Base-by-base conservation (phyloP, 2,113 vertebrate species). In the Danionella cerebrum region DNA sequence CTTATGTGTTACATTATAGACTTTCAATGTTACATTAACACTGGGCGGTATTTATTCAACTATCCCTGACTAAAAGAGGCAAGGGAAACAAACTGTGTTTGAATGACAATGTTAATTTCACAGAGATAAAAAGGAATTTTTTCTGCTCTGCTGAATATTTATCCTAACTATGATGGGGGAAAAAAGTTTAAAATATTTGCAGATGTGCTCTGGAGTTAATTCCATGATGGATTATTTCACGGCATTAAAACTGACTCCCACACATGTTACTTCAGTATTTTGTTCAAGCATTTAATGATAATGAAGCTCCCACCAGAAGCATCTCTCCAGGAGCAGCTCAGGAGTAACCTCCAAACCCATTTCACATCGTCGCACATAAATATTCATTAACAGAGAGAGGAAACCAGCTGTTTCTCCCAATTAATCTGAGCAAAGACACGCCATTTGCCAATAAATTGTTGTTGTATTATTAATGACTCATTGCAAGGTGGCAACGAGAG, bases 351-450 rank as follows among this genome's bases (percentile, higher is more conserved):
- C 78, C 73, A 76, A 82, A 67, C 45, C 64, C 19, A 55, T 72
- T 78, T 80, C 78, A 69, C 74, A 72, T 79, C 51, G 74, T 68
- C 5, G 53, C 65, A 73, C 70, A 84, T 83, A 84, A 84, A 87
- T 87, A 87, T 87, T 86, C 83, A 87, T 83, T 70, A 75, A 59
- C 76, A 66, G 77, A 48, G 44, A 48, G 27, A 27, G 29, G 44
- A 85, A 86, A 87, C 65, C 84, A 86, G 82, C 72, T 88, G 85
- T 84, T 86, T 85, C 67, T 71, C 67, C 77, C 79, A 81, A 84
- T 80, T 85, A 84, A 78, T 81, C 65, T 50, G 75, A 36, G 67
- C 71, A 7, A 44, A 77, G 54, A 80, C 71, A 48, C 78, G 71
- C 68, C 59, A 79, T 83, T 84, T 78, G 70, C 73, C 83, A 84